A percentile compares a stretch with the other conserved stretches of the same genome.
Evolutionary conservation across 2,797 vertebrate species (phyloP).

Genomic region (Arremon aurantiirostris): DNA sequence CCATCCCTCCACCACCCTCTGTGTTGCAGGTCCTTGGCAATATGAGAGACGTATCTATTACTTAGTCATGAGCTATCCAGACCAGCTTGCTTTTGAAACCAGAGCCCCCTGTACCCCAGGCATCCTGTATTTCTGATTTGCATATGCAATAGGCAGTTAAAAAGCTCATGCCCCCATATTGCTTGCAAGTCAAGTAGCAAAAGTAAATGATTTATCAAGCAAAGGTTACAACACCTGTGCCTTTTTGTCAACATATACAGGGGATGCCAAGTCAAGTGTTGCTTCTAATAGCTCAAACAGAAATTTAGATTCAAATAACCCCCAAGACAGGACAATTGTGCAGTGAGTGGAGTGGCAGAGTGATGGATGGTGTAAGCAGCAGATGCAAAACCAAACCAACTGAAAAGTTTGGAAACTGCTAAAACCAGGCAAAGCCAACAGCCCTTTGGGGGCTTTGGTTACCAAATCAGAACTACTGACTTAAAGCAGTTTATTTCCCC

Average conservation of each 20-base stretch:
- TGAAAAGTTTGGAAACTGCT: constrained; percentile 27
- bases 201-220: constrained; percentile 75
- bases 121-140: constrained; percentile 67
- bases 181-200: constrained; percentile 61
- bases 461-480: constrained; percentile 29
- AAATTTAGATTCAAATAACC: constrained; percentile 71
- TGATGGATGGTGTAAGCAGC: not conserved
- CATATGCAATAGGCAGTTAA: constrained; percentile 61
- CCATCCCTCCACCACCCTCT: not conserved
- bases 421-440: constrained; percentile 1
- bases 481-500: not conserved
- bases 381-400: not conserved
- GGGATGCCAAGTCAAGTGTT: constrained; percentile 63
- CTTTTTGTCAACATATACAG: constrained; percentile 70
- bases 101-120: not conserved
- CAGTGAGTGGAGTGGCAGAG: constrained; percentile 32
- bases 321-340: constrained; percentile 52
- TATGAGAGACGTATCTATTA: constrained; percentile 14
- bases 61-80: constrained; percentile 19
- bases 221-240: constrained; percentile 72
- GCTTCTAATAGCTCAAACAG: constrained; percentile 68
- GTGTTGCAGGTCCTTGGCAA: constrained; percentile 10
- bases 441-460: not conserved
- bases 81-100: constrained; percentile 42
- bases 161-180: constrained; percentile 50